Conservation (phyloP, 1,140 invertebrate species). For the Aphis craccivora region DNA sequence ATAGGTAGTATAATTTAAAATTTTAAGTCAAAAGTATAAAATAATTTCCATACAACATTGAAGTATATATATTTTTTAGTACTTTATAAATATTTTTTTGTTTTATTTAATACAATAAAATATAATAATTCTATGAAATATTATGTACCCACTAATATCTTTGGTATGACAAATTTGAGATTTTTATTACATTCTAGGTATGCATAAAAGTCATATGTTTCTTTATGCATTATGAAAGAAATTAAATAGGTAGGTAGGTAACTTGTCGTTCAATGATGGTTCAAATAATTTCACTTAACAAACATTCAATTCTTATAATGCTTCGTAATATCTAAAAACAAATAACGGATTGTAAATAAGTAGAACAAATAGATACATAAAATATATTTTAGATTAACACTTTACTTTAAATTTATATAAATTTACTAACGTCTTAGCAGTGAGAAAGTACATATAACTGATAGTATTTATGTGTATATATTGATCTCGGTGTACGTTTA, state of each 20-base stretch:
- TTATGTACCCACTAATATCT: not conserved
- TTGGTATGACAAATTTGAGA: not conserved
- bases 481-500: not conserved
- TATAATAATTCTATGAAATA: not conserved
- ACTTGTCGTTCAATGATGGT: not conserved
- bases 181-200: not conserved
- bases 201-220: not conserved
- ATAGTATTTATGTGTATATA: not conserved
- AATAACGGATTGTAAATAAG: not conserved
- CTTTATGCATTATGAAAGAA: not conserved
- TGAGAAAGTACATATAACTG: not conserved
- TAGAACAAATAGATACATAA: not conserved
- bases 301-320: not conserved
- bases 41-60: not conserved
- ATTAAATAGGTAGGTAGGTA: not conserved
- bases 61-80: not conserved
- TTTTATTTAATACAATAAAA: not conserved
- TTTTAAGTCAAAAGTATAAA: not conserved
- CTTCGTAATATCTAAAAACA: constrained; percentile 23
- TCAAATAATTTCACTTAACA: not conserved
- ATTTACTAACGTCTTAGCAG: no score
- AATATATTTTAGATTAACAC: not conserved
- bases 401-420: not conserved
- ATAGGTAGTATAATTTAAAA: not conserved
- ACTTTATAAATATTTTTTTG: not conserved